Evolutionary conservation across 53 echinoderm and acorn worm species (phyloP).

Genomic region (Apostichopus leukothele): DNA sequence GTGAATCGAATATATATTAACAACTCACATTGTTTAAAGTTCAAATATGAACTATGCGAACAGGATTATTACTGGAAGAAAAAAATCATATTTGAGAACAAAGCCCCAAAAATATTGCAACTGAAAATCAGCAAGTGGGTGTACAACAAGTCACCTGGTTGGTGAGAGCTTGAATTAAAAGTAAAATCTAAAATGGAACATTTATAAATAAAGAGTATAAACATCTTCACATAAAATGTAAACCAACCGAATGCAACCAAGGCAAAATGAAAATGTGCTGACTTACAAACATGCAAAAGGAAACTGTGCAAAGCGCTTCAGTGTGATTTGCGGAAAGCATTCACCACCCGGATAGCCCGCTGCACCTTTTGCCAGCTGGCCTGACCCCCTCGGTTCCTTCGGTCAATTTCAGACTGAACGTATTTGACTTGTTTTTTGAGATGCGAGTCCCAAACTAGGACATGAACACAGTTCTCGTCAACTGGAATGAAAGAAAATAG

Average conservation of each 20-base stretch:
- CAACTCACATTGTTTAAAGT: too few species aligned
- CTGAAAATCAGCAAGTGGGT: too few species aligned
- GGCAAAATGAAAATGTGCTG: neutral
- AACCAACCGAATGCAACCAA: neutral
- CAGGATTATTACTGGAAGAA: too few species aligned
- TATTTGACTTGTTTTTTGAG: constrained; percentile 73
- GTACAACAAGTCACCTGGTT: too few species aligned
- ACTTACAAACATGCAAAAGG: constrained; percentile 31
- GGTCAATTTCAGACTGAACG: constrained; percentile 66
- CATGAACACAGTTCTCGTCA: constrained; percentile 73
- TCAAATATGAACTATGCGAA: too few species aligned
- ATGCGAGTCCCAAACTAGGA: constrained; percentile 88
- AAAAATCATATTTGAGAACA: too few species aligned
- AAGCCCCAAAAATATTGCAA: too few species aligned
- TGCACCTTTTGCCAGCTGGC: constrained; percentile 88
- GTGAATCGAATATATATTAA: too few species aligned
- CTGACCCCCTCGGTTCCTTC: constrained; percentile 52
- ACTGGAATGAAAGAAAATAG: neutral
- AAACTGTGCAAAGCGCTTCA: constrained; percentile 20
- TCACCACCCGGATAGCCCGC: constrained; percentile 51
- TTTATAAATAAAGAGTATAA: neutral
- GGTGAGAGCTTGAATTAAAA: too few species aligned
- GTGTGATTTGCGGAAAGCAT: constrained; percentile 54
- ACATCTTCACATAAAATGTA: neutral
- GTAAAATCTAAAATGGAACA: too few species aligned